A percentile compares a stretch with the other conserved stretches of the same genome.
Evolutionary conservation across 2,888 invertebrate genomes (phyloP).

Genomic region (Argyresthia albistria): DNA sequence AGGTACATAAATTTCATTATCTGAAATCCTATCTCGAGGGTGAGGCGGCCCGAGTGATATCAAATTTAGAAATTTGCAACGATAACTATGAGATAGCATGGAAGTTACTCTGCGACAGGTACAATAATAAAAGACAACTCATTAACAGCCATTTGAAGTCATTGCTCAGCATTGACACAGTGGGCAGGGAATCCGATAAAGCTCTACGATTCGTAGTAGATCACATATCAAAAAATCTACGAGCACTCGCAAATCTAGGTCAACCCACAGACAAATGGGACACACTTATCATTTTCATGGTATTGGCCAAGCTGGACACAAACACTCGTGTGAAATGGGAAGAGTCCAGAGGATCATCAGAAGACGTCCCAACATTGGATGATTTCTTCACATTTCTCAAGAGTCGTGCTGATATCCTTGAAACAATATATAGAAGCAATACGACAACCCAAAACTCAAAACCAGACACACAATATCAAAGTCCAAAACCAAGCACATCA

Average conservation of each 20-base stretch:
- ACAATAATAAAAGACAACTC: background rate
- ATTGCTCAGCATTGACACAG: background rate
- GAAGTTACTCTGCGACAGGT: constrained; percentile 1
- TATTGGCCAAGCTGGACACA: constrained; percentile 12
- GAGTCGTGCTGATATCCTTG: background rate
- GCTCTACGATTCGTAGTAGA: background rate
- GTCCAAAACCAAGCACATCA: background rate
- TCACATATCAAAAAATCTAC: constrained; percentile 14
- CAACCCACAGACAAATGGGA: constrained; percentile 16
- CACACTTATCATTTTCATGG: constrained; percentile 11
- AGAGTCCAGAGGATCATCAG: constrained; percentile 1
- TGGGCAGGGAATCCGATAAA: background rate
- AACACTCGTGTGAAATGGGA: constrained; percentile 14
- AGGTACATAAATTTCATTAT: constrained; percentile 10
- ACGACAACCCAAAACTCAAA: background rate
- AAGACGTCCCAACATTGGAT: background rate
- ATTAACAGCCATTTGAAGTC: constrained; percentile 1
- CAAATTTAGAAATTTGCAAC: background rate
- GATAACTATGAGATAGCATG: constrained; percentile 4
- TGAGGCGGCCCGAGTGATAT: background rate
- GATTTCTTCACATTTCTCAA: background rate
- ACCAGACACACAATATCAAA: background rate
- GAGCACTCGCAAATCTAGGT: constrained; percentile 17
- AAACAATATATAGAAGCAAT: background rate
- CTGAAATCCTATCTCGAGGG: constrained; percentile 4